phyloP scores from a whole-genome alignment of 2,888 invertebrate genomes.

The Orthonychiurus folsomi region DNA sequence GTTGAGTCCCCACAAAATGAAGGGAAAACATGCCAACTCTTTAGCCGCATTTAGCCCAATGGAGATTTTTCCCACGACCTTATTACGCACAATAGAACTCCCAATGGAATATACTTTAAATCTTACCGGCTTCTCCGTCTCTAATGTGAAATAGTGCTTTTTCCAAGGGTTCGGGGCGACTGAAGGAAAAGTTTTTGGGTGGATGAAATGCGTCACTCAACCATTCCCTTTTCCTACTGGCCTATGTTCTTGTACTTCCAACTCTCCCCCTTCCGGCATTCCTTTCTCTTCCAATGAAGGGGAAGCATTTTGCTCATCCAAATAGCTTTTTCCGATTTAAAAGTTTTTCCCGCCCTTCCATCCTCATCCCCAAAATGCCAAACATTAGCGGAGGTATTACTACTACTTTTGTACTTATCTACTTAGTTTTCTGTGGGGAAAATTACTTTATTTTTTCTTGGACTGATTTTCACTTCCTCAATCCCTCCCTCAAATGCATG shows the following conservation, averaged over 20 bases:
- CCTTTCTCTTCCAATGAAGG: neutral
- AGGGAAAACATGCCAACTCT: no score
- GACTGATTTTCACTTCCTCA: no score
- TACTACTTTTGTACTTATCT: no score
- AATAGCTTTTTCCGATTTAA: neutral
- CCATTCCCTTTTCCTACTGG: neutral
- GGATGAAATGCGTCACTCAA: neutral
- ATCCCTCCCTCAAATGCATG: no score
- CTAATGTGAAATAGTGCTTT: neutral
- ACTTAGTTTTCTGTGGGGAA: no score
- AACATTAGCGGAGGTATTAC: no score
- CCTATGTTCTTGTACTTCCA: neutral
- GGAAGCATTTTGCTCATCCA: no score
- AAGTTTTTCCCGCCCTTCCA: neutral
- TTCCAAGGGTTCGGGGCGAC: neutral
- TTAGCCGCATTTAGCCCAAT: neutral
- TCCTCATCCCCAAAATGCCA: no score
- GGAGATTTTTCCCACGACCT: neutral
- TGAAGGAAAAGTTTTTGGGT: neutral
- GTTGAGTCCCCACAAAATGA: no score
- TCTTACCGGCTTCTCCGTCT: neutral
- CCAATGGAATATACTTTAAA: neutral
- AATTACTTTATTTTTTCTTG: no score
- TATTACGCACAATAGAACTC: neutral
- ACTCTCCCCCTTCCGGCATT: neutral